Evolutionary conservation across 2,888 invertebrate species (phyloP).

Genomic region (Aphidius colemani): DNA sequence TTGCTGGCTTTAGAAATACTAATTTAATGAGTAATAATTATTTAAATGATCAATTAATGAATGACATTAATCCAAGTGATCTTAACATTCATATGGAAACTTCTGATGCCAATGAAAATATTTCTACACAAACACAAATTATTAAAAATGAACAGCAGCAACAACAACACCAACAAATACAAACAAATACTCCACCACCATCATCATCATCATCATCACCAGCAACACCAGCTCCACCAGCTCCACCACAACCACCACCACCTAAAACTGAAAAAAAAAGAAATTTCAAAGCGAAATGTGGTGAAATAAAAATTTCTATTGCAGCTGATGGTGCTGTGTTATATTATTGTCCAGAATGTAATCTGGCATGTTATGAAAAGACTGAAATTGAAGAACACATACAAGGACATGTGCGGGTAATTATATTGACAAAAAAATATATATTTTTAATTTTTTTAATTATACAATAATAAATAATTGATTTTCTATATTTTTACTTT

Average conservation of each 20-base stretch:
- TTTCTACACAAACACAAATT: constrained; percentile 11
- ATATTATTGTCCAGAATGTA: constrained; percentile 62
- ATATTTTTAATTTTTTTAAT: too few species aligned
- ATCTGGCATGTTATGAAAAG: constrained; percentile 59
- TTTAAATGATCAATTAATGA: constrained; percentile 48
- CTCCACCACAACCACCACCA: constrained; percentile 36
- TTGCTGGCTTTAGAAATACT: constrained; percentile 48
- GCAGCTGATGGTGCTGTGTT: constrained; percentile 59
- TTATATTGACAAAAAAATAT: constrained; percentile 31
- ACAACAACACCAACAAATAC: constrained; percentile 20
- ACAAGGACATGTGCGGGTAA: constrained; percentile 55
- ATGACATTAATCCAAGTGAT: constrained; percentile 51
- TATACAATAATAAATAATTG: too few species aligned
- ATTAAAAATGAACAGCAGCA: constrained; percentile 12
- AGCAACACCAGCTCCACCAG: too few species aligned
- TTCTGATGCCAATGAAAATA: constrained; percentile 25
- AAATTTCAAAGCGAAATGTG: constrained; percentile 58
- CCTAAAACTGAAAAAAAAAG: constrained; percentile 54
- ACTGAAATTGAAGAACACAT: constrained; percentile 60
- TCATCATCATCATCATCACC: constrained; percentile 3
- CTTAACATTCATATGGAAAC: constrained; percentile 50
- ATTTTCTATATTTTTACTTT: too few species aligned
- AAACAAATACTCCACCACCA: neutral
- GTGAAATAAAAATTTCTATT: constrained; percentile 56
- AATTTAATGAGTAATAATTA: constrained; percentile 48